Evolutionary conservation across 2,888 invertebrate genomes (phyloP).

Genomic region (Sycophila texana): DNA sequence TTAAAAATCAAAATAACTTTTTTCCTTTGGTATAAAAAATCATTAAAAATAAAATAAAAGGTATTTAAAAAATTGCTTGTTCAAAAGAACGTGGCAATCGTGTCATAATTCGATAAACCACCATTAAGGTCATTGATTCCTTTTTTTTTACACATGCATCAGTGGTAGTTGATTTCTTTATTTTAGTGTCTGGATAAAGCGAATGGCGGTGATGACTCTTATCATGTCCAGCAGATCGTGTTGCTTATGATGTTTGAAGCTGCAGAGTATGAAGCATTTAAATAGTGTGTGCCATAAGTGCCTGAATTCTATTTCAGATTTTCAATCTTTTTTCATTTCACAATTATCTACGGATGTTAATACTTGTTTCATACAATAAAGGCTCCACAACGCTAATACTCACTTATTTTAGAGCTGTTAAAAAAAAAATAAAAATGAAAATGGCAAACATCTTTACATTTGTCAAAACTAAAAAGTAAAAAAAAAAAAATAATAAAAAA

Average conservation of each 20-base stretch:
- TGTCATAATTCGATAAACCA: constrained; percentile 52
- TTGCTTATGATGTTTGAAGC: constrained; percentile 39
- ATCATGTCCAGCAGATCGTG: constrained; percentile 36
- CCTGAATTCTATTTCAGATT: constrained; percentile 47
- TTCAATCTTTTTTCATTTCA: neutral
- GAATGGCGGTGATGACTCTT: constrained; percentile 51
- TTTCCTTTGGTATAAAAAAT: too few relatives aligned
- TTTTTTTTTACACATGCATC: constrained; percentile 37
- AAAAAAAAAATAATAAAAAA: constrained; percentile 31
- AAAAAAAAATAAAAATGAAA: constrained; percentile 23
- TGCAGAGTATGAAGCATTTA: constrained; percentile 40
- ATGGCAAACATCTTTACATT: constrained; percentile 30
- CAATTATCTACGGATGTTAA: neutral
- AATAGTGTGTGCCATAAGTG: constrained; percentile 27
- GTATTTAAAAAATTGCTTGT: neutral
- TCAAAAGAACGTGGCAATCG: constrained; percentile 39
- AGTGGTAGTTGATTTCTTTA: neutral
- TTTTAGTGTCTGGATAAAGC: constrained; percentile 46
- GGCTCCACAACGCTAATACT: constrained; percentile 16
- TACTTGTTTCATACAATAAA: neutral
- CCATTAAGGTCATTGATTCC: constrained; percentile 48
- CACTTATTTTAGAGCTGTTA: constrained; percentile 26
- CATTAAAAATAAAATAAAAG: too few relatives aligned
- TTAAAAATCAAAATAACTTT: too few relatives aligned
- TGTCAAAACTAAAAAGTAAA: constrained; percentile 9